phyloP scores from a whole-genome alignment of 1,140 invertebrate species.

The Drosophila melanogaster region Release_6_plus_ISO1_MT NT_033779.5:18850001-18850500 shows the following conservation, averaged over 20 bases:
- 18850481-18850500: too few species aligned
- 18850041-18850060: conserved; percentile 83
- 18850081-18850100: conserved; percentile 23
- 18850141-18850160: conserved; percentile 23
- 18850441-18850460: too few species aligned
- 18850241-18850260: conserved; percentile 44
- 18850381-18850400: background rate
- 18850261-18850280: conserved; percentile 81
- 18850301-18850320: conserved; percentile 41
- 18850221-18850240: conserved; percentile 2
- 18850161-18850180: conserved; percentile 63
- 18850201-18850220: conserved; percentile 53
- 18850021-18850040: conserved; percentile 68
- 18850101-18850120: background rate
- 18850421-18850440: too few species aligned
- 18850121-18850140: background rate
- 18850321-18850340: conserved; percentile 7
- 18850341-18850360: background rate
- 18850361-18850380: background rate
- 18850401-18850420: too few species aligned
- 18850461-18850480: too few species aligned
- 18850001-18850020: conserved; percentile 59
- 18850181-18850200: conserved; percentile 81
- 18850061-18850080: conserved; percentile 59
- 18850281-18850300: conserved; percentile 83